phyloP scores from a whole-genome alignment of 2,888 invertebrate genomes.

The Nemotelus pantherinus region DNA sequence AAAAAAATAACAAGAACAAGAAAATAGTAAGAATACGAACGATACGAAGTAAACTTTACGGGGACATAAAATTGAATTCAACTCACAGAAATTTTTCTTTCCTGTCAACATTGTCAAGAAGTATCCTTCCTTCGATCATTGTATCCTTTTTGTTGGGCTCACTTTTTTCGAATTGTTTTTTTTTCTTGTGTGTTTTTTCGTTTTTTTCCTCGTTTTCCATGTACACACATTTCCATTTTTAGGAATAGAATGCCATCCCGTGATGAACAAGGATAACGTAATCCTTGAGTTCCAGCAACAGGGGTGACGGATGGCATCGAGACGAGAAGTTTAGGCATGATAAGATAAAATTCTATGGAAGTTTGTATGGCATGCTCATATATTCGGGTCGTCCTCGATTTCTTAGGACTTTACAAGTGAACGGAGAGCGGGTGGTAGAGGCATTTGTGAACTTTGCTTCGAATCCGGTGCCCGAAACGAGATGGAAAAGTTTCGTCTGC shows the following conservation, averaged over 20 bases:
- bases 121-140: constrained; percentile 49
- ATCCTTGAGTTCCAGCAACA: constrained; percentile 12
- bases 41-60: constrained; percentile 36
- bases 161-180: constrained; percentile 27
- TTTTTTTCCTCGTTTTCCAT: not conserved
- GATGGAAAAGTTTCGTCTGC: constrained; percentile 24
- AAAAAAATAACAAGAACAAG: constrained; percentile 15
- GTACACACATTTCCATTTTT: constrained; percentile 51
- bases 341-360: constrained; percentile 20
- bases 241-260: constrained; percentile 39
- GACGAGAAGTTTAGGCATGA: constrained; percentile 6
- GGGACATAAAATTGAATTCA: constrained; percentile 51
- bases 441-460: constrained; percentile 26
- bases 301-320: not conserved
- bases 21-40: constrained; percentile 34
- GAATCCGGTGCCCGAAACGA: constrained; percentile 26
- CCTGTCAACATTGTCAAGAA: constrained; percentile 51
- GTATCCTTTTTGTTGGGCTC: constrained; percentile 48
- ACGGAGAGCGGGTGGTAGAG: not conserved
- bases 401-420: constrained; percentile 10
- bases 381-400: constrained; percentile 24
- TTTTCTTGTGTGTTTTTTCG: constrained; percentile 13
- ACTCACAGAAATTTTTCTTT: constrained; percentile 50
- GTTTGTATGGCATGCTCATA: constrained; percentile 19
- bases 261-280: constrained; percentile 35